Evolutionary conservation across 2,888 invertebrate species (phyloP).

Genomic region (Drosophila falleni): DNA sequence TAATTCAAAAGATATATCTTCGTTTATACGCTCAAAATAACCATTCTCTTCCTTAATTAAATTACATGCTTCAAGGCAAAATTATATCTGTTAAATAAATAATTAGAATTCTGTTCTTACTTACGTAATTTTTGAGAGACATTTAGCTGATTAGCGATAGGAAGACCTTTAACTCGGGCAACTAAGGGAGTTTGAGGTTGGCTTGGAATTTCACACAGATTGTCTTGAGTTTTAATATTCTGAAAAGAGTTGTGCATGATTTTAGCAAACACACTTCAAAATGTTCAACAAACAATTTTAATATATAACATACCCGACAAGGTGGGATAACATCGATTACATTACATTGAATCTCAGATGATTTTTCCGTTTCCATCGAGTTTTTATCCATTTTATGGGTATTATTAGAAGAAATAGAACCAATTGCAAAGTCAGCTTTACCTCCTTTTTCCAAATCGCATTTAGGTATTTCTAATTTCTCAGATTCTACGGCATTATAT

Average conservation of each 20-base stretch:
- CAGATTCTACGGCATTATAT: neutral
- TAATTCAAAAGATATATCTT: constrained; percentile 2
- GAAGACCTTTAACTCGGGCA: neutral
- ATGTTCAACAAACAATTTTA: neutral
- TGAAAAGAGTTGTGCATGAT: neutral
- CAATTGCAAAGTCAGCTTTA: neutral
- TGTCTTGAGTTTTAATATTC: neutral
- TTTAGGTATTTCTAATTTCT: neutral
- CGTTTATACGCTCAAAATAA: neutral
- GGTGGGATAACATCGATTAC: neutral
- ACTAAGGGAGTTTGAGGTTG: neutral
- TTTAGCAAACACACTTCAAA: no score
- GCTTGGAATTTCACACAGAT: no score
- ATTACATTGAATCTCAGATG: neutral
- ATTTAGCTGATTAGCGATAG: neutral
- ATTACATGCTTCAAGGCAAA: neutral
- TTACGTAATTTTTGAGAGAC: neutral
- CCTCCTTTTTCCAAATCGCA: neutral
- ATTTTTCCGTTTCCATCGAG: neutral
- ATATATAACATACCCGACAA: neutral
- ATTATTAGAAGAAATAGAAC: neutral
- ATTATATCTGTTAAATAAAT: neutral
- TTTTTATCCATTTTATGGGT: neutral
- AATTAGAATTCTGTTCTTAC: neutral
- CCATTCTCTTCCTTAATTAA: neutral